phyloP scores from a whole-genome alignment of 2,113 vertebrate species.

The Phalacrocorax pelagicus region DNA sequence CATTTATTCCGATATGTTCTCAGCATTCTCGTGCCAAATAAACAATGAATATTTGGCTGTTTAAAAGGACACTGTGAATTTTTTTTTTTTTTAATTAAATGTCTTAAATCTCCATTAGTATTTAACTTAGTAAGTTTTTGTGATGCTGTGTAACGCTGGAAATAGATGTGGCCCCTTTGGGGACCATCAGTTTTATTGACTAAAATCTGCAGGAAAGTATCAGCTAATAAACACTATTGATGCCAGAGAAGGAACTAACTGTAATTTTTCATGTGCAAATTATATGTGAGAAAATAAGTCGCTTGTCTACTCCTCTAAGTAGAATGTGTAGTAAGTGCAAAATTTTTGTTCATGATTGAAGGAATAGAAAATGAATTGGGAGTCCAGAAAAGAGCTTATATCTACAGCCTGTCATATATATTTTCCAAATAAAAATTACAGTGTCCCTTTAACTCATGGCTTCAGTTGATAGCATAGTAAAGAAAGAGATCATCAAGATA shows the following conservation, averaged over 20 bases:
- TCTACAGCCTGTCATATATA: not conserved
- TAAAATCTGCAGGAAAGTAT: not conserved
- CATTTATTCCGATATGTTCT: not conserved
- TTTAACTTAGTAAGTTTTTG: not conserved
- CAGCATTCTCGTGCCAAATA: not conserved
- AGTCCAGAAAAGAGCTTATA: not conserved
- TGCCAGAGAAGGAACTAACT: not conserved
- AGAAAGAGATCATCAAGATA: not conserved
- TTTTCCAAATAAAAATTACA: not conserved
- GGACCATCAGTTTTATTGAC: not conserved
- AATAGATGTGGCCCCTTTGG: not conserved
- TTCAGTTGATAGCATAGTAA: not conserved
- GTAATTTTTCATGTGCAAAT: not conserved
- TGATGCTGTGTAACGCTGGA: not conserved
- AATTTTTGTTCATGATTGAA: not conserved
- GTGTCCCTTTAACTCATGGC: constrained; percentile 43
- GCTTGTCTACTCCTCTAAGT: not conserved
- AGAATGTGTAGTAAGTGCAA: not conserved
- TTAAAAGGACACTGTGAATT: constrained; percentile 43
- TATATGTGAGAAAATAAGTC: not conserved
- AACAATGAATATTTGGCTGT: not conserved
- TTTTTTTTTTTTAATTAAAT: not conserved
- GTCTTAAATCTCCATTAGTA: not conserved
- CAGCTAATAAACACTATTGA: not conserved
- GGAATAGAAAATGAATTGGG: not conserved